A percentile compares a stretch with the other conserved stretches of the same genome.
Conservation (phyloP, 2,888 invertebrate species). For the Patella depressa region DNA sequence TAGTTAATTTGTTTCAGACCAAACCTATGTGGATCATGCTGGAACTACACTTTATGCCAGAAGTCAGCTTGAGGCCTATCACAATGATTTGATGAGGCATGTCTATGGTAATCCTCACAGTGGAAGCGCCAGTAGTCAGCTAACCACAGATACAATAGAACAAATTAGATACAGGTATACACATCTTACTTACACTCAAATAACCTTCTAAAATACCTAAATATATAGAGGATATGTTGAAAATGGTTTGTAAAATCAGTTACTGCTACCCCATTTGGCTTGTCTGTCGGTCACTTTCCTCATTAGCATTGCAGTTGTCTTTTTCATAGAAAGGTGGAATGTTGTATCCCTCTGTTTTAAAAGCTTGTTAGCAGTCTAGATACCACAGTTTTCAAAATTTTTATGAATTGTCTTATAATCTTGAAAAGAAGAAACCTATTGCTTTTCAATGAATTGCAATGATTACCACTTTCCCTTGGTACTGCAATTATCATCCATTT, state of each 20-base stretch:
- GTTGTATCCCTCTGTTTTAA: too few species aligned
- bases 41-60: slow-evolving; percentile 87
- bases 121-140: slow-evolving; percentile 80
- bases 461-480: neutral
- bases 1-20: slow-evolving; percentile 39
- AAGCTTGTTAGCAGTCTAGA: too few species aligned
- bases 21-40: slow-evolving; percentile 87
- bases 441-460: neutral
- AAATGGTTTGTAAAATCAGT: too few species aligned
- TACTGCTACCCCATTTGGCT: too few species aligned
- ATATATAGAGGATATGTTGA: too few species aligned
- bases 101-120: slow-evolving; percentile 93
- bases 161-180: slow-evolving; percentile 82
- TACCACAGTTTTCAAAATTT: neutral
- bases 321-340: too few species aligned
- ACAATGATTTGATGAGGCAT: slow-evolving; percentile 79
- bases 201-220: too few species aligned
- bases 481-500: too few species aligned
- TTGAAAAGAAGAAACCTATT: too few species aligned
- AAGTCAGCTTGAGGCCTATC: slow-evolving; percentile 79
- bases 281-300: too few species aligned
- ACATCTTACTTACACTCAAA: too few species aligned
- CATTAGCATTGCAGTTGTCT: too few species aligned
- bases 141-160: slow-evolving; percentile 87
- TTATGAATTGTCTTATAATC: neutral